Evolutionary conservation across 2,888 invertebrate species (phyloP), one percentile per base, ranked within the genome.

Genomic region (Esperia sulphurella): DNA sequence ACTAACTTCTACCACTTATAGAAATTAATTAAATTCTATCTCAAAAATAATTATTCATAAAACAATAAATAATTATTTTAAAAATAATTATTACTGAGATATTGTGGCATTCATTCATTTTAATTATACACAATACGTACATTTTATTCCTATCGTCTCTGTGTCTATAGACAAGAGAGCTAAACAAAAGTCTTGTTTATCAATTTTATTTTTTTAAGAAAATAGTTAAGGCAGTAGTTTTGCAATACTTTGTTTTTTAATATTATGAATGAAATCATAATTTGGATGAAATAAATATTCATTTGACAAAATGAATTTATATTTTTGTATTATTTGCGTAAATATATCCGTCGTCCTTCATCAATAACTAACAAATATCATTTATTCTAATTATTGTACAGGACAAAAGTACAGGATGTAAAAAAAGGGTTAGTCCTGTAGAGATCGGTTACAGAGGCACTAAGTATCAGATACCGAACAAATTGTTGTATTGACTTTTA

Each of bases 271-370:
- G 21, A 21, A 31, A 40, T 38, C 35, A 30, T 46, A 46, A 37
- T 49, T 46, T 49, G 33, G 44, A 46, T 28, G 38, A 41, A 52
- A 49, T 49, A 49, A 46, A 44, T 13, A 41, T 39, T 44, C 43
- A 52, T 49, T 46, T 49, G 30, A 43, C 44, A 45, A 44, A 46
- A 41, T 14, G 8, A 10, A 3, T 6, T 47, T 43, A 44, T 41
- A 21, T 14, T 31, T 31, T 31, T 31, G 31, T 31, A 4, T 31
- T 31, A 10, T 31, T 31, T 31, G 5, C 3, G 31, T 21, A 3
- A 21, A 21, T 5, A 21, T 21, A 3, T 21, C 3, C 5, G 2
- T 3, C 5, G 21, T 21, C 2, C 2, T n/a, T n/a, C n/a, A n/a
- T n/a, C n/a, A n/a, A n/a, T n/a, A n/a, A n/a, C n/a, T n/a, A n/a